phyloP scores from a whole-genome alignment of 2,888 invertebrate species.

The Drosophila fulvimacula region DNA sequence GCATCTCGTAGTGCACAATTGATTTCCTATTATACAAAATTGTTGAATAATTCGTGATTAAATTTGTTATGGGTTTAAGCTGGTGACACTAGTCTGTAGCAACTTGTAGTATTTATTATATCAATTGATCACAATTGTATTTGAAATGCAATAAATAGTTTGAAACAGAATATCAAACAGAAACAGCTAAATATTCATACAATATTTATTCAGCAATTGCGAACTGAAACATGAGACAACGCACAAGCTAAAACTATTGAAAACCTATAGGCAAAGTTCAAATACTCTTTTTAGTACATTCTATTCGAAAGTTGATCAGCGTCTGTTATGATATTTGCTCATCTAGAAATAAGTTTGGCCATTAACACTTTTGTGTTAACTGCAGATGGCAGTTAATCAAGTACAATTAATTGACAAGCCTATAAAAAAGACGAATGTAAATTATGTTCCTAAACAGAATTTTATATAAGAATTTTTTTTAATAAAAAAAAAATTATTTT shows the following conservation, averaged over 20 bases:
- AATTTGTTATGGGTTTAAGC: slow-evolving; percentile 10
- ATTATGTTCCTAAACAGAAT: background rate
- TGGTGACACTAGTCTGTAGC: slow-evolving; percentile 13
- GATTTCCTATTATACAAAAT: background rate
- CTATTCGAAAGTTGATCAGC: background rate
- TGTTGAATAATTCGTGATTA: slow-evolving; percentile 33
- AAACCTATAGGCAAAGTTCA: background rate
- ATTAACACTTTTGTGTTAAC: slow-evolving; percentile 8
- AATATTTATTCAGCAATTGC: slow-evolving; percentile 9
- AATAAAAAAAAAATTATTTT: too few species aligned
- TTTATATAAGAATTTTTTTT: background rate
- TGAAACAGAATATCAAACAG: background rate
- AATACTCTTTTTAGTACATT: slow-evolving; percentile 1
- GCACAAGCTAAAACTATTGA: background rate
- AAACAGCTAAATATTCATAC: background rate
- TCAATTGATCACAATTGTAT: background rate
- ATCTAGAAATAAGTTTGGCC: background rate
- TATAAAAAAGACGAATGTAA: background rate
- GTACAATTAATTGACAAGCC: background rate
- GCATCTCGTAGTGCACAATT: background rate
- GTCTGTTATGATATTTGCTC: background rate
- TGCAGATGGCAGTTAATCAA: background rate
- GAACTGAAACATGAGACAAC: background rate
- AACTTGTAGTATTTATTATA: background rate
- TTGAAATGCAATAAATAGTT: slow-evolving; percentile 1